Evolutionary conservation across 2,113 vertebrate species (phyloP).

Genomic region (Variabilichromis moorii): DNA sequence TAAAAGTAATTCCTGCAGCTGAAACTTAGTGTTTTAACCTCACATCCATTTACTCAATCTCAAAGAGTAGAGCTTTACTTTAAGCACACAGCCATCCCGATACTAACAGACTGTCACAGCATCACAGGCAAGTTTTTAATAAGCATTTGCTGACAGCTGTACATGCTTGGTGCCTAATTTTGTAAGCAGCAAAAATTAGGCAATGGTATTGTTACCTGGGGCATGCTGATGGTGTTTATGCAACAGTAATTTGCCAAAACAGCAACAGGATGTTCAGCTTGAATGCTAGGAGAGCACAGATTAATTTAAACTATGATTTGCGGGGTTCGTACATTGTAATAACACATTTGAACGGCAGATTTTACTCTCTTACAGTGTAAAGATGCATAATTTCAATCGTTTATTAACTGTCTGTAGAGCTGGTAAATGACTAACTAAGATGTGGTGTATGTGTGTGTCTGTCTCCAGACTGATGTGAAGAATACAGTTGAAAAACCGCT

Average conservation of each 20-base stretch:
- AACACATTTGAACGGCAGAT: background rate
- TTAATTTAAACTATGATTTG: background rate
- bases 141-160: background rate
- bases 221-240: background rate
- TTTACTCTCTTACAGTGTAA: background rate
- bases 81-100: background rate
- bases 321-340: background rate
- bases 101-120: background rate
- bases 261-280: background rate
- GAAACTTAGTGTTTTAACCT: background rate
- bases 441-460: background rate
- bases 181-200: background rate
- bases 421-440: background rate
- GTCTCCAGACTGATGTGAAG: conserved; percentile 77
- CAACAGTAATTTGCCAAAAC: background rate
- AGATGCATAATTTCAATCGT: background rate
- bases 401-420: background rate
- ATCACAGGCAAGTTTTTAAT: background rate
- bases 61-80: background rate
- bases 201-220: background rate
- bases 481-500: conserved; percentile 77
- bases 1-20: background rate
- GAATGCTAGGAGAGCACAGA: too few species aligned
- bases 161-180: background rate
- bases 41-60: background rate